phyloP scores from a whole-genome alignment of 1,140 invertebrate genomes.

The Lamellibrachia luymesi region DNA sequence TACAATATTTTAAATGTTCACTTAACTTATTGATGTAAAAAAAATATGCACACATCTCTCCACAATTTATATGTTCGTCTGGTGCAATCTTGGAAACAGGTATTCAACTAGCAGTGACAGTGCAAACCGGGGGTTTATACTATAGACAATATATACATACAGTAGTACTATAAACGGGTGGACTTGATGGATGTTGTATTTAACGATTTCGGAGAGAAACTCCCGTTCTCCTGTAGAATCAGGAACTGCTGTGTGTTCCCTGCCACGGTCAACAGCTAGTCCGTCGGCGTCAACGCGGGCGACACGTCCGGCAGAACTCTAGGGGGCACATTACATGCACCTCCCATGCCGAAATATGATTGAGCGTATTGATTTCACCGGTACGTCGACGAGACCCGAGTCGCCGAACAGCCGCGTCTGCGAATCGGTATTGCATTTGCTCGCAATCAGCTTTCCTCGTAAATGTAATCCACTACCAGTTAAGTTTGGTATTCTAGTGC shows the following conservation, averaged over 20 bases:
- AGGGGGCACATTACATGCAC: neutral
- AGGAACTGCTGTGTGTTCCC: neutral
- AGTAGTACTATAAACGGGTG: neutral
- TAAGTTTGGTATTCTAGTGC: neutral
- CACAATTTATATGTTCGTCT: no score
- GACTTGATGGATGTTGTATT: neutral
- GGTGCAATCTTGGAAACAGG: no score
- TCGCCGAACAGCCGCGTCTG: neutral
- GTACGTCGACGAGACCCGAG: neutral
- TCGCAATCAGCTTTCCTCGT: neutral
- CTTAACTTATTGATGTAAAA: neutral
- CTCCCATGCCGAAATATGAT: neutral
- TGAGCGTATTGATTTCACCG: neutral
- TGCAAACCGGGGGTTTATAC: no score
- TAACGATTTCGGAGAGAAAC: neutral
- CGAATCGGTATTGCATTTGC: neutral
- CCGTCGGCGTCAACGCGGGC: neutral
- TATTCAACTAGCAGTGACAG: no score
- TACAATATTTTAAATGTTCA: neutral
- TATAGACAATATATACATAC: no score
- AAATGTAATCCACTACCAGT: neutral
- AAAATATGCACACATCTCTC: no score
- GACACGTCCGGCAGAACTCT: neutral
- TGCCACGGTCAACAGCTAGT: neutral
- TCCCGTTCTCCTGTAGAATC: neutral